A percentile compares a stretch with the other conserved stretches of the same genome.
Conservation (phyloP, 2,113 vertebrate genomes). For the Meles meles region DNA sequence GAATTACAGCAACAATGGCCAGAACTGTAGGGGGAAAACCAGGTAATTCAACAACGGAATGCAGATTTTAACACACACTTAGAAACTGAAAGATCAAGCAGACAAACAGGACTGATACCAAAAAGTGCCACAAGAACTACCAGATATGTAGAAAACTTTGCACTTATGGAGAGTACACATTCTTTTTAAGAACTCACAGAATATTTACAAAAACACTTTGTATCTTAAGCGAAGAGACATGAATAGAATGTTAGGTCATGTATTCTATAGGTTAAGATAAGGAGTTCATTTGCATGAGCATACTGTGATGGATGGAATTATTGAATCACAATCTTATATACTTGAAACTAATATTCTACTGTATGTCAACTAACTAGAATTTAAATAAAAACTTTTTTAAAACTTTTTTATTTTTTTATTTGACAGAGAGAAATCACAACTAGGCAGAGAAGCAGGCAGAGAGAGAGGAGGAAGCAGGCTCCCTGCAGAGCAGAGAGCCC, state of each 20-base stretch:
- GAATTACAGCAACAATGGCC: background rate
- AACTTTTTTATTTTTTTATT: no score
- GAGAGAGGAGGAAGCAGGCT: no score
- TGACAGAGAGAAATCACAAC: no score
- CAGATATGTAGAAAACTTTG: background rate
- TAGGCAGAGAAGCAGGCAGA: no score
- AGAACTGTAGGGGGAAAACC: background rate
- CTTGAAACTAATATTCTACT: background rate
- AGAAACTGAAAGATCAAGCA: background rate
- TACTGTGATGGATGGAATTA: background rate
- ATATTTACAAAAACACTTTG: background rate
- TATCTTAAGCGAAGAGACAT: background rate
- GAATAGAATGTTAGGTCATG: background rate
- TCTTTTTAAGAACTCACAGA: background rate
- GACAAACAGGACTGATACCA: background rate
- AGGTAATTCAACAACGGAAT: background rate
- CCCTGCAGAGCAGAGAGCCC: no score
- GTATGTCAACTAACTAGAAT: background rate
- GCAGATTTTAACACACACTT: background rate
- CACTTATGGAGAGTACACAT: background rate
- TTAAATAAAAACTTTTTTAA: background rate
- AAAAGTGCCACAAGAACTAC: background rate
- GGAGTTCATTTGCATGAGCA: background rate
- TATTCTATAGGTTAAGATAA: background rate
- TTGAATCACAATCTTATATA: background rate